These are phyloP conservation scores for Drosophila orena DNA, from an alignment of 1,140 invertebrate species.

Conservation along the genomic window DNA sequence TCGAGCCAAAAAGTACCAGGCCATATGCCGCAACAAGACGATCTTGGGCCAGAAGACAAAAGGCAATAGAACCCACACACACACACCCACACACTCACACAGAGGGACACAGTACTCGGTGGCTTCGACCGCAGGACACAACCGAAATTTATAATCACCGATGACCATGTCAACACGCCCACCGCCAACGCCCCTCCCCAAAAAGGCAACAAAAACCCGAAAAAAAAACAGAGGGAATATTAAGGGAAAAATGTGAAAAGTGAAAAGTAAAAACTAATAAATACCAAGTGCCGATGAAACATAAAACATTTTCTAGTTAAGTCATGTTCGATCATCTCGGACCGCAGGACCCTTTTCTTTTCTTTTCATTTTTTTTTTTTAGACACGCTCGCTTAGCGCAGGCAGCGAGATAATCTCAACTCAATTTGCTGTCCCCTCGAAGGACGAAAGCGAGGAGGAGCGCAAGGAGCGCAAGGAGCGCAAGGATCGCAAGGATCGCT, in stretches of 20 bases:
- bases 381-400: constrained; percentile 67
- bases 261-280: constrained; percentile 57
- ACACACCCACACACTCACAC: not conserved
- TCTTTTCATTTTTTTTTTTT: constrained; percentile 32
- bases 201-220: constrained; percentile 2
- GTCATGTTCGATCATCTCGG: constrained; percentile 60
- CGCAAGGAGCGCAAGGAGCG: not conserved
- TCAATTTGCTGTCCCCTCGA: constrained; percentile 56
- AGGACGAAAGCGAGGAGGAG: constrained; percentile 10
- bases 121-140: constrained; percentile 35
- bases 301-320: constrained; percentile 79
- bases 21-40: constrained; percentile 50
- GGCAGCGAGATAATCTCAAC: constrained; percentile 74
- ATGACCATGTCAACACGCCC: constrained; percentile 76
- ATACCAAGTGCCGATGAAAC: constrained; percentile 56
- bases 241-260: constrained; percentile 23
- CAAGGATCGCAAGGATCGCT: not conserved
- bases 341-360: constrained; percentile 30
- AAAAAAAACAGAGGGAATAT: not conserved
- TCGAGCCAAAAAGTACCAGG: constrained; percentile 12
- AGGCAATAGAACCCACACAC: constrained; percentile 17
- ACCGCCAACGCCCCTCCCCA: constrained; percentile 15
- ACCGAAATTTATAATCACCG: constrained; percentile 75
- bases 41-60: constrained; percentile 20
- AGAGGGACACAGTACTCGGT: constrained; percentile 10